Base-by-base conservation (phyloP, 2,888 invertebrate species). In the Trissoscelio sp. region DNA sequence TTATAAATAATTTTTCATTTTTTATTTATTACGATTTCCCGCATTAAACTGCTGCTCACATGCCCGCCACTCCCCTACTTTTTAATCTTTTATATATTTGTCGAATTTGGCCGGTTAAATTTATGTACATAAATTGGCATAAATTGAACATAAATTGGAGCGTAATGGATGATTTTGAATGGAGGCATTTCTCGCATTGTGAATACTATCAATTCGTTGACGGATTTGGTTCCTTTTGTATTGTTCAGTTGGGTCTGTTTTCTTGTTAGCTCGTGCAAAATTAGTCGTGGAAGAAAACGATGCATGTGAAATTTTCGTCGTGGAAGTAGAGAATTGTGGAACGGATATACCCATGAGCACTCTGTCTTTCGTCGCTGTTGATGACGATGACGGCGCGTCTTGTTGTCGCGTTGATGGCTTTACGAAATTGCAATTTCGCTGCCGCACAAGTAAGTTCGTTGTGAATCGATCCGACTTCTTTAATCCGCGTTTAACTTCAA, bases 401-500 rank as follows among this genome's bases (percentile, higher is more conserved):
- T 72, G 72, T 72, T 58, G 12, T 46, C 58, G 20, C 48, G 69
- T 53, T 75, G 73, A 81, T 81, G 46, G 73, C 62, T 81, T 81
- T 62, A 62, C 81, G 73, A 77, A 77, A 73, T 81, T 81, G 67
- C 77, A 81, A 73, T 81, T 78, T 77, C 55, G 62, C 31, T 55
- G 18, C 55, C 64, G 58, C 62, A 24, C 31, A 57, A 42, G 72
- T 62, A 69, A 77, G 51, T 81, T 77, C 81, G 77, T 77, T 81
- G 77, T 73, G 55, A 81, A 81, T 69, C 81, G 72, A 77, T 75
- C 57, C 62, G 66, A 73, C 57, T 81, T 73, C 57, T 69, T 81
- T 81, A 81, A 81, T 81, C 69, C 62, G 72, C 46, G 60, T 62
- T 72, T 81, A 81, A 78, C 81, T 77, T 81, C 62, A 81, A 73